A percentile compares a stretch with the other conserved stretches of the same genome.
Conservation (phyloP, 1,140 invertebrate species). For the Dendrolimus punctatus region DNA sequence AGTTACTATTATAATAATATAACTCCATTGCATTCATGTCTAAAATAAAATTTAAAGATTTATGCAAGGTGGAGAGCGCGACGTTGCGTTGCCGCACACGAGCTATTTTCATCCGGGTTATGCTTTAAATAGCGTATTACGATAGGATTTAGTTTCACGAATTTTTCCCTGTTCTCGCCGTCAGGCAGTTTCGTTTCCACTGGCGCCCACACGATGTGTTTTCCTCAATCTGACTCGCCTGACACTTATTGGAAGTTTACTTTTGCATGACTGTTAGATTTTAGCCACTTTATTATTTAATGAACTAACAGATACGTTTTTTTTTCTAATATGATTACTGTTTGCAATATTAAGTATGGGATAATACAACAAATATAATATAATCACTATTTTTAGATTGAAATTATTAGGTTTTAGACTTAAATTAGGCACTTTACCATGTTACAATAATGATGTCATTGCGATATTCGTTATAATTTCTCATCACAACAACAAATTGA, state of each 20-base stretch:
- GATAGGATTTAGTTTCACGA: conserved; percentile 70
- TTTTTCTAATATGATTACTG: too few relatives aligned
- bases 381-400: too few relatives aligned
- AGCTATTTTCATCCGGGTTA: conserved; percentile 69
- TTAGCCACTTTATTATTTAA: too few relatives aligned
- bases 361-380: too few relatives aligned
- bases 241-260: conserved; percentile 31
- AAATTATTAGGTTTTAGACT: too few relatives aligned
- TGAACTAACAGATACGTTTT: too few relatives aligned
- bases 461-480: too few relatives aligned
- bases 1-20: background rate
- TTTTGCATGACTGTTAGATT: background rate
- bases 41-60: conserved; percentile 69
- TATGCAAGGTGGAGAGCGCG: conserved; percentile 61
- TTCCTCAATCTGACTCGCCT: conserved; percentile 36
- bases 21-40: conserved; percentile 43
- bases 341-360: too few relatives aligned
- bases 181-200: conserved; percentile 40
- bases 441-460: too few relatives aligned
- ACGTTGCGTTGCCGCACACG: conserved; percentile 60
- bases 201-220: conserved; percentile 50
- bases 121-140: conserved; percentile 71
- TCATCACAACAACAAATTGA: too few relatives aligned
- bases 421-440: too few relatives aligned
- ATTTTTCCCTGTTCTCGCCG: conserved; percentile 63